Base-by-base conservation (phyloP, 2,797 vertebrate genomes). In the Sebastes trivittatus region DNA sequence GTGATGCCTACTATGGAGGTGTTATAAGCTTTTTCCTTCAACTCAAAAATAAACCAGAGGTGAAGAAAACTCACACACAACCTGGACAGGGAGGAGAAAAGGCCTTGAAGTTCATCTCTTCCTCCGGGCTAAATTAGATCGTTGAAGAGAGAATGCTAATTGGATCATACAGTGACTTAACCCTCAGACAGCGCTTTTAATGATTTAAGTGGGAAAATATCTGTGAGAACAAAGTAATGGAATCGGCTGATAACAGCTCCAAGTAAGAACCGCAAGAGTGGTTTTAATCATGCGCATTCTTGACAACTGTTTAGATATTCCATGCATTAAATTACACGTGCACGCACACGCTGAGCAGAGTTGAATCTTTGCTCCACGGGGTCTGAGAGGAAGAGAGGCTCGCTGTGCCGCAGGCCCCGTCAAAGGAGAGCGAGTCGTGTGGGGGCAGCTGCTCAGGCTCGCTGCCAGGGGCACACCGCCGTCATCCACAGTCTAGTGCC, bases 111-210 rank as follows among this genome's bases (percentile, higher is more conserved):
- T 80, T 87, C 56, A 59, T 78, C 64, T 72, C 14, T 42, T 55
- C 58, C 85, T 85, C 2, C 20, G 6, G 78, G 87, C 64, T 22
- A 42, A 88, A 88, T 72, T 18, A 70, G 81, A 89, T 70, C n/a
- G 65, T 5, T 81, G 75, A 82, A 27, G 72, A 79, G 70, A 80
- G 82, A 87, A 88, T 68, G 58, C 72, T 69, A 89, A 89, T 81
- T 80, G 73, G 80, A 90, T 88, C 84, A 83, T 68, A 72, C 73
- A 69, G 72, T 76, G 78, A 80, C 78, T 85, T 85, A 67, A 30
- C 67, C 77, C 72, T 46, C 63, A 75, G 59, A 71, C 59, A 60
- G 79, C 22, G 63, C 32, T 29, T 84, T 79, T 36, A 77, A 80
- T 80, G 49, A 84, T 73, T 77, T 67, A 82, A 87, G 29, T 42